phyloP scores from a whole-genome alignment of 2,797 vertebrate species.

The Melanotaenia boesemani region DNA sequence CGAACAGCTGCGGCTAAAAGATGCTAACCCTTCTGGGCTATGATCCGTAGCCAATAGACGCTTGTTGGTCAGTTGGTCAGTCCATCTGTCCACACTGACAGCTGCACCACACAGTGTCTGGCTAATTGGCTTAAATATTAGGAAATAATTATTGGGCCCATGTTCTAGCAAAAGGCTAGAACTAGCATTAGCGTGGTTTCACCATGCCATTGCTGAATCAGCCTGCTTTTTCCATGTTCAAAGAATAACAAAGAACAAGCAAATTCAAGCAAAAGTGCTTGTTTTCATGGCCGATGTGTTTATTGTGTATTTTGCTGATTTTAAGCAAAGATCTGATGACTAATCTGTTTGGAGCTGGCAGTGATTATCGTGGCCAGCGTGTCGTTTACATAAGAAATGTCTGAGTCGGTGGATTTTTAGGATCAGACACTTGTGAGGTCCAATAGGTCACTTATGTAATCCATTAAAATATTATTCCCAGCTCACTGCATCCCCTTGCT shows the following conservation, averaged over 20 bases:
- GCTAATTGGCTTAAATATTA: not conserved
- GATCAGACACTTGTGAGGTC: constrained; percentile 37
- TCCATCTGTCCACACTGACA: not conserved
- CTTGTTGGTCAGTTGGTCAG: not conserved
- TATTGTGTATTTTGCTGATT: constrained; percentile 17
- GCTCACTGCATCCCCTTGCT: constrained; percentile 49
- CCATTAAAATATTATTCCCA: constrained; percentile 62
- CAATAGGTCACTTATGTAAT: constrained; percentile 63
- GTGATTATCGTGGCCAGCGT: constrained; percentile 1
- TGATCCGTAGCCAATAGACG: not conserved
- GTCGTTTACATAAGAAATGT: constrained; percentile 50
- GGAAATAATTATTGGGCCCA: constrained; percentile 25
- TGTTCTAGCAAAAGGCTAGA: constrained; percentile 6
- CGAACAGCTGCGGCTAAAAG: not conserved
- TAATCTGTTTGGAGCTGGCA: constrained; percentile 35
- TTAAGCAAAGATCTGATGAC: constrained; percentile 10
- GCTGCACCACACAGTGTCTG: not conserved
- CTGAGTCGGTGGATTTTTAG: constrained; percentile 52
- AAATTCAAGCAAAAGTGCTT: not conserved
- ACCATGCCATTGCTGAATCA: constrained; percentile 33
- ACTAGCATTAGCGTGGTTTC: constrained; percentile 28
- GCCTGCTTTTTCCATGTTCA: constrained; percentile 16
- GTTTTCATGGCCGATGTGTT: not conserved
- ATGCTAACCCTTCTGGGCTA: too few species aligned
- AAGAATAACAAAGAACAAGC: constrained; percentile 6